These are phyloP conservation scores for Grallaria varia DNA, from an alignment of 2,113 vertebrate genomes.

Conservation along the genomic window DNA sequence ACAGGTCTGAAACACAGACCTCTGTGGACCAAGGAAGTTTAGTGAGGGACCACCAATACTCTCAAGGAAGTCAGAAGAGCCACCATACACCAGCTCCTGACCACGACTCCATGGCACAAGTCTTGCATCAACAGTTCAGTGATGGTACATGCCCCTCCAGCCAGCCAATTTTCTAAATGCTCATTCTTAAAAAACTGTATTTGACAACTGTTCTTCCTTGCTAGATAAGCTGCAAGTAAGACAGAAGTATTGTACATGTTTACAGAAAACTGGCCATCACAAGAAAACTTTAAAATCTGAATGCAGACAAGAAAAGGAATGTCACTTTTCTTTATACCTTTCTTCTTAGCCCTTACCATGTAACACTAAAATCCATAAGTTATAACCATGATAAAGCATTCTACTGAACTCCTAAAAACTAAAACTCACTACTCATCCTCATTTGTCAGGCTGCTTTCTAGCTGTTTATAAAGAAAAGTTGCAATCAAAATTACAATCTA, in stretches of 20 bases:
- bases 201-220: background rate
- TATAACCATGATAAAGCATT: background rate
- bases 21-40: background rate
- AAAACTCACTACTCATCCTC: constrained; percentile 16
- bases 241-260: background rate
- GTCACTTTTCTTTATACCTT: constrained; percentile 30
- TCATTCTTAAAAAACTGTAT: background rate
- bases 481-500: background rate
- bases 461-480: background rate
- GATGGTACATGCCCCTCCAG: background rate
- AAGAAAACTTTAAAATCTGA: constrained; percentile 21
- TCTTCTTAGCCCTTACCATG: background rate
- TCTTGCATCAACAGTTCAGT: background rate
- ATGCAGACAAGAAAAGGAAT: constrained; percentile 34
- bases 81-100: background rate
- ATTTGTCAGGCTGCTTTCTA: background rate
- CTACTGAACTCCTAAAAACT: constrained; percentile 26
- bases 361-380: background rate
- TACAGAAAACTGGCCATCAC: background rate
- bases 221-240: background rate
- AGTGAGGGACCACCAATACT: background rate
- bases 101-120: background rate
- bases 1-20: background rate
- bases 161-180: background rate
- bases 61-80: background rate